Conservation (phyloP, 2,113 vertebrate species). For the Hydrolagus affinis region DNA sequence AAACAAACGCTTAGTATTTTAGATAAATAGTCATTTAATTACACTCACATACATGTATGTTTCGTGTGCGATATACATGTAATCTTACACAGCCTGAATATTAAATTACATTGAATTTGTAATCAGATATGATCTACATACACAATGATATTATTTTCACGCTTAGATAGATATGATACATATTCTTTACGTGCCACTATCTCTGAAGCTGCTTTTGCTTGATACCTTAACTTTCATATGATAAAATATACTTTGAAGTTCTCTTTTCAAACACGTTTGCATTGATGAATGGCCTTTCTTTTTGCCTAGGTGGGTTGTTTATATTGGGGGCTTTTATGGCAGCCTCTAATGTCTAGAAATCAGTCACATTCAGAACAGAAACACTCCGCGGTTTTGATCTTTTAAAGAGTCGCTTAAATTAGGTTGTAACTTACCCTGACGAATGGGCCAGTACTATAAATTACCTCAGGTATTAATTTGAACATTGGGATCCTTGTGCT, state of each 20-base stretch:
- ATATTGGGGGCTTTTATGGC: background rate
- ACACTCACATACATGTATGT: too few species aligned
- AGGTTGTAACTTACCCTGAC: conserved; percentile 37
- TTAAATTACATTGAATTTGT: too few species aligned
- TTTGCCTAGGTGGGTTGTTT: background rate
- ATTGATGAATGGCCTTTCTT: background rate
- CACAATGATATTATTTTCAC: background rate
- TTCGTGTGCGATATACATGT: background rate
- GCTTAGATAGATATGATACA: background rate
- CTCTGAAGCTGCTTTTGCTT: background rate
- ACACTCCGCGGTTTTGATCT: conserved; percentile 41
- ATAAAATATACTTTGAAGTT: background rate
- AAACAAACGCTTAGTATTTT: background rate
- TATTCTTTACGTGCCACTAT: background rate
- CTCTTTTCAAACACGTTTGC: background rate
- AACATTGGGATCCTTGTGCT: conserved; percentile 40
- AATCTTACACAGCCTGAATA: background rate
- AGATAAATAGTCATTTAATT: too few species aligned
- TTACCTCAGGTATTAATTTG: conserved; percentile 36
- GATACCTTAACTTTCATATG: background rate
- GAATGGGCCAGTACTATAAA: conserved; percentile 44
- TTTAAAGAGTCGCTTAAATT: conserved; percentile 37
- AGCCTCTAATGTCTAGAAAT: background rate
- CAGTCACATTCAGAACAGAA: conserved; percentile 26
- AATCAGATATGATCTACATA: background rate